phyloP scores from a whole-genome alignment of 2,888 invertebrate species.

The Yponomeuta malinellus region DNA sequence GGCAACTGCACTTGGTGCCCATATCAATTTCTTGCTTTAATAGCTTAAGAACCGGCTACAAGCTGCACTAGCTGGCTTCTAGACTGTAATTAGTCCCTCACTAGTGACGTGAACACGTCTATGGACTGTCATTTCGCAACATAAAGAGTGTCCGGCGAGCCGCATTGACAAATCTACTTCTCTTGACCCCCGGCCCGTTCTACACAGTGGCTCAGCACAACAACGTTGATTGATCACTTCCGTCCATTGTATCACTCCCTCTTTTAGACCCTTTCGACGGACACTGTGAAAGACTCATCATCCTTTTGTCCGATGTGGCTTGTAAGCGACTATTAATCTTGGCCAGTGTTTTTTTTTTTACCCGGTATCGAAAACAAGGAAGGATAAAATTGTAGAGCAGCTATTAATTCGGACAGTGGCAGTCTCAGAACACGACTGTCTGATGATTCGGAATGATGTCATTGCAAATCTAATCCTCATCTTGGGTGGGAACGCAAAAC shows the following conservation, averaged over 20 bases:
- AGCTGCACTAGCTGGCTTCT: background rate
- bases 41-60: background rate
- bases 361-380: background rate
- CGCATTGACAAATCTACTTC: slow-evolving; percentile 8
- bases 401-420: background rate
- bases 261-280: slow-evolving; percentile 36
- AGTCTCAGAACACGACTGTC: background rate
- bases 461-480: background rate
- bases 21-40: background rate
- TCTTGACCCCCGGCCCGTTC: slow-evolving; percentile 26
- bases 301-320: background rate
- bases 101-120: background rate
- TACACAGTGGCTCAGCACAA: slow-evolving; percentile 40
- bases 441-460: background rate
- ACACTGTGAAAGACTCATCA: slow-evolving; percentile 19
- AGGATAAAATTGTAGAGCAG: background rate
- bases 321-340: background rate
- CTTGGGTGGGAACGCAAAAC: background rate
- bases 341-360: background rate
- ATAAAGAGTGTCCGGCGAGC: background rate
- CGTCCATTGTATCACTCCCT: slow-evolving; percentile 62
- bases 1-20: background rate
- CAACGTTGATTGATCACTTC: slow-evolving; percentile 60
- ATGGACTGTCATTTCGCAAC: background rate
- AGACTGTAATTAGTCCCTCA: background rate